Percentiles rank a stretch among this genome's conserved stretches.
These are phyloP conservation scores for Pecten maximus DNA, from an alignment of 2,888 invertebrate species.

Conservation along the genomic window DNA sequence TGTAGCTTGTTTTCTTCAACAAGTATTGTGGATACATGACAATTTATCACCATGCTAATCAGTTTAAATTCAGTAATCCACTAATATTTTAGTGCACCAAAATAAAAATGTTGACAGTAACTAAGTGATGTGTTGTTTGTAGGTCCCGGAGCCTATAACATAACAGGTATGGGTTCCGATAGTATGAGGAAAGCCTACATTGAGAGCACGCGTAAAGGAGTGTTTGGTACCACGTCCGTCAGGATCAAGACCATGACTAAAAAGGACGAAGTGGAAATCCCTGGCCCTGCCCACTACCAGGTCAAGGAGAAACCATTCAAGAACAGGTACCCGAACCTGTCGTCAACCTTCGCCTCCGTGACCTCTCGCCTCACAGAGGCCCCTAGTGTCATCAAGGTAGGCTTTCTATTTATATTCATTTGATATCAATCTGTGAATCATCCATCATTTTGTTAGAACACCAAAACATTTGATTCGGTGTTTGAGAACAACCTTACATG, in stretches of 20 bases:
- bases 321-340: constrained; percentile 74
- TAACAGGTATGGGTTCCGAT: constrained; percentile 81
- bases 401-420: constrained; percentile 1
- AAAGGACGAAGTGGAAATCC: constrained; percentile 76
- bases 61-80: too few species aligned
- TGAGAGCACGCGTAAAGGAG: constrained; percentile 80
- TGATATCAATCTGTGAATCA: not conserved
- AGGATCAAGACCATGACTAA: constrained; percentile 73
- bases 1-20: too few species aligned
- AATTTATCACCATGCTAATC: too few species aligned
- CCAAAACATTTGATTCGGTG: too few species aligned
- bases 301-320: constrained; percentile 76
- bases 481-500: too few species aligned
- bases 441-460: not conserved
- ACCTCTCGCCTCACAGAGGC: constrained; percentile 71
- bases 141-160: constrained; percentile 82
- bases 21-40: too few species aligned
- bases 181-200: constrained; percentile 81
- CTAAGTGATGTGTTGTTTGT: constrained; percentile 33
- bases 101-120: too few species aligned
- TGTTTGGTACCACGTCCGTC: constrained; percentile 81
- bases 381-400: constrained; percentile 67
- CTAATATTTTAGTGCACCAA: too few species aligned
- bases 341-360: constrained; percentile 81
- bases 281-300: constrained; percentile 81